These are phyloP conservation scores for Holothuria scabra DNA, from an alignment of 53 echinoderm and acorn worm species.

Conservation along the genomic window DNA sequence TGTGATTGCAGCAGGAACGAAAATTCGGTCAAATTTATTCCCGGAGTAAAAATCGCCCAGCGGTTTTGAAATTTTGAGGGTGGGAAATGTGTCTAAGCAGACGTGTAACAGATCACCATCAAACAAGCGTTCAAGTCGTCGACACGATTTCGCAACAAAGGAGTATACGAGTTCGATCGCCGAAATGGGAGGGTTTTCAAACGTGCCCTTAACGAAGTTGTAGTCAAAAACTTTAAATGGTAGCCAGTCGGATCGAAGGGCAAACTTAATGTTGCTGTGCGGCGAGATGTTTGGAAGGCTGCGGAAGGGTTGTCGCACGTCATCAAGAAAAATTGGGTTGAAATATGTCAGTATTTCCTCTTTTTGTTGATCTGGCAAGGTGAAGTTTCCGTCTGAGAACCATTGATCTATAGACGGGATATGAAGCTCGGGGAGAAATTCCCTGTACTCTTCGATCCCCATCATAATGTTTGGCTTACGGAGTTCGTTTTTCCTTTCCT, in stretches of 20 bases:
- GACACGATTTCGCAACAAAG: conserved; percentile 6
- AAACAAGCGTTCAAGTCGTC: neutral
- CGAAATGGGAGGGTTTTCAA: conserved; percentile 1
- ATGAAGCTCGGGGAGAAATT: conserved; percentile 37
- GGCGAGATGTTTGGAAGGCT: neutral
- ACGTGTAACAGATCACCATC: neutral
- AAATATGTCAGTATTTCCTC: neutral
- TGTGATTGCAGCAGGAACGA: neutral
- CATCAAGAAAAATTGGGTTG: conserved; percentile 3
- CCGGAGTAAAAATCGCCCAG: no score
- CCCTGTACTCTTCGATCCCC: conserved; percentile 37
- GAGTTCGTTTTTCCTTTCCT: conserved; percentile 4
- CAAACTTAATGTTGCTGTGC: neutral
- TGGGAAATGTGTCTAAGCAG: no score
- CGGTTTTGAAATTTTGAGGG: no score
- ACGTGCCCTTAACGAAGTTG: neutral
- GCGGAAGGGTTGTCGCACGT: neutral
- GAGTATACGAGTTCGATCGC: conserved; percentile 18
- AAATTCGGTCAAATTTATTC: conserved; percentile 20
- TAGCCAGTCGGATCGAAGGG: conserved; percentile 26
- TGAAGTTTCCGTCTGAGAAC: conserved; percentile 20
- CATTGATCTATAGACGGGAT: conserved; percentile 35
- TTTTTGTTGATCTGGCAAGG: neutral
- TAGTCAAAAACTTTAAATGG: conserved; percentile 41
- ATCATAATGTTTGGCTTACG: neutral